A percentile compares a stretch with the other conserved stretches of the same genome.
Conservation (phyloP, 2,113 vertebrate genomes). For the Nymphicus hollandicus region DNA sequence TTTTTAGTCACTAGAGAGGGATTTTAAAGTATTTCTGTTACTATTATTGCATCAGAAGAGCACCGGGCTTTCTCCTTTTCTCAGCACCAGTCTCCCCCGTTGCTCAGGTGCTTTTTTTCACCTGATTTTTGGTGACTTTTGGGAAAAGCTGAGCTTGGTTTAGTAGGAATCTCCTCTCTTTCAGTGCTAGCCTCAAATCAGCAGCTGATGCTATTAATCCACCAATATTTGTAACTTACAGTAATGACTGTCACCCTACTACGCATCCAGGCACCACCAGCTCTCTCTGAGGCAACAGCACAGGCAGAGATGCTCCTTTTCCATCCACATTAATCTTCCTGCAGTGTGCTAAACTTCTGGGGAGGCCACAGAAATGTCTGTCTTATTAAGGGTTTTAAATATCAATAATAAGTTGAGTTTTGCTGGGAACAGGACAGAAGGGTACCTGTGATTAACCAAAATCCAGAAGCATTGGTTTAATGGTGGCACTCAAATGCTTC, state of each 20-base stretch:
- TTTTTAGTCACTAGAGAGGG: neutral
- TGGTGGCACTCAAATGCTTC: fast-evolving
- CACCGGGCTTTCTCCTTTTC: neutral
- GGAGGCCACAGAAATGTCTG: neutral
- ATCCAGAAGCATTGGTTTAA: neutral
- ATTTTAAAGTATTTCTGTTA: neutral
- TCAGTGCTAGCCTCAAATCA: neutral
- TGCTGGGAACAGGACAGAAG: neutral
- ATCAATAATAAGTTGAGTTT: neutral
- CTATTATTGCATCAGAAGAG: neutral
- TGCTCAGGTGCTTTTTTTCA: neutral
- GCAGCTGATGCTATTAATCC: neutral
- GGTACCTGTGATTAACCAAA: neutral
- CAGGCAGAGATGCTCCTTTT: neutral
- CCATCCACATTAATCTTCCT: neutral
- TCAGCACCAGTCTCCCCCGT: neutral
- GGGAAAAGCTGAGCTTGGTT: neutral
- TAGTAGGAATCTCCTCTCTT: neutral
- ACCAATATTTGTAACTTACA: neutral
- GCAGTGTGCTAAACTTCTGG: neutral
- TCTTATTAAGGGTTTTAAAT: neutral
- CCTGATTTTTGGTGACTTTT: neutral
- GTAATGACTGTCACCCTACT: fast-evolving
- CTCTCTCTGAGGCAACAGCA: neutral
- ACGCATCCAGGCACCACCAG: neutral